Conservation (phyloP, 2,113 vertebrate species). For the Eptesicus fuscus region DNA sequence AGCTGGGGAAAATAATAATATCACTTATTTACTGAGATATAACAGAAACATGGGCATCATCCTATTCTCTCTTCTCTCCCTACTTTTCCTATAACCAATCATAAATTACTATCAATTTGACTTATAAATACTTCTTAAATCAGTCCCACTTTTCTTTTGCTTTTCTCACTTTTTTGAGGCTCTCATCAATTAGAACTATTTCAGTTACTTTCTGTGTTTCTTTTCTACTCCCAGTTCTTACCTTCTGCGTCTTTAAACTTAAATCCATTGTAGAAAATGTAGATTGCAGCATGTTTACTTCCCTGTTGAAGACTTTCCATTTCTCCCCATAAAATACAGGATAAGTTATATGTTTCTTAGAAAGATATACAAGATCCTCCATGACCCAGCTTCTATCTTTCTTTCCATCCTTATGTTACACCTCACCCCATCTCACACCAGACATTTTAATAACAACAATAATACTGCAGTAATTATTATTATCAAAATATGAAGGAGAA, state of each 20-base stretch:
- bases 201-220: not conserved
- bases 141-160: not conserved
- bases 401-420: not conserved
- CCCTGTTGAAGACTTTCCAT: not conserved
- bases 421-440: not conserved
- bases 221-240: not conserved
- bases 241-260: not conserved
- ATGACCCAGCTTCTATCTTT: not conserved
- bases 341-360: not conserved
- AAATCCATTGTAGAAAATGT: not conserved
- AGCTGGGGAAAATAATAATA: not conserved
- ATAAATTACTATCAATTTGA: not conserved
- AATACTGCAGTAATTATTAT: not conserved
- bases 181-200: not conserved
- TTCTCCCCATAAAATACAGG: not conserved
- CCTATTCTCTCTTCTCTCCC: not conserved
- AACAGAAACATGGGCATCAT: not conserved
- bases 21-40: not conserved
- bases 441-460: not conserved
- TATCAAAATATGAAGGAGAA: not conserved
- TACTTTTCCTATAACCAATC: not conserved
- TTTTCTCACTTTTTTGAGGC: not conserved
- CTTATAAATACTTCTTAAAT: not conserved
- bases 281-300: not conserved
- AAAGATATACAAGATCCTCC: not conserved